These are phyloP conservation scores for Saccostrea glomerata DNA, from an alignment of 1,140 invertebrate genomes.

Conservation along the genomic window DNA sequence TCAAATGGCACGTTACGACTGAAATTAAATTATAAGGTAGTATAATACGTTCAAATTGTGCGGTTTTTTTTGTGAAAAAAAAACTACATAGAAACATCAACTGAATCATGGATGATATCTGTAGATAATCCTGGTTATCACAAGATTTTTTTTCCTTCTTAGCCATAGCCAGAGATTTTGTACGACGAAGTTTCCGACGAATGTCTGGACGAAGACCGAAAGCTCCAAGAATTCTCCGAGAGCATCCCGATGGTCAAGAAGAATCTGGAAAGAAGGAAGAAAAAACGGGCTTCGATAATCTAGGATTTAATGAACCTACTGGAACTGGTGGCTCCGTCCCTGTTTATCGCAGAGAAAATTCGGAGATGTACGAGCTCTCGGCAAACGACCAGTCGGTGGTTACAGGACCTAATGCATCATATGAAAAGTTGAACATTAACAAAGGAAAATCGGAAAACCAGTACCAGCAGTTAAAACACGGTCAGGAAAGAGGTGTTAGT, in stretches of 20 bases:
- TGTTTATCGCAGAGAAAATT: conserved; percentile 42
- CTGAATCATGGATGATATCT: too few species aligned
- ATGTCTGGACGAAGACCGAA: conserved; percentile 42
- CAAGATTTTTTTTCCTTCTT: not conserved
- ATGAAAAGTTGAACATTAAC: conserved; percentile 1
- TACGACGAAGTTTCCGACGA: conserved; percentile 47
- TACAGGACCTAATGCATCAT: conserved; percentile 14
- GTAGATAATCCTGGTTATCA: not conserved
- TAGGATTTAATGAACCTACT: not conserved
- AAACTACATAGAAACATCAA: not conserved
- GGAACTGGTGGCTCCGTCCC: conserved; percentile 11
- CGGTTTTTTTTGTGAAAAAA: too few species aligned
- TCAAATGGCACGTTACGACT: too few species aligned
- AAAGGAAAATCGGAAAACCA: not conserved
- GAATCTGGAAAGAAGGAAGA: conserved; percentile 12
- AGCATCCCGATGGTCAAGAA: not conserved
- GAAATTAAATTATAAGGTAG: too few species aligned
- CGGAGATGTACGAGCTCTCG: conserved; percentile 49
- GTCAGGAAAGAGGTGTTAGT: not conserved
- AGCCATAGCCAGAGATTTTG: conserved; percentile 53
- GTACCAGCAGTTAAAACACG: not conserved
- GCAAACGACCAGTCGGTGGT: conserved; percentile 47
- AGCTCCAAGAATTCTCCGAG: not conserved
- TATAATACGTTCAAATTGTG: too few species aligned
- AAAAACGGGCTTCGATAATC: conserved; percentile 47